Percentiles rank a stretch among this genome's conserved stretches.
These are phyloP conservation scores for Amphiprion clarkii DNA, from an alignment of 2,797 vertebrate species.

Conservation along the genomic window DNA sequence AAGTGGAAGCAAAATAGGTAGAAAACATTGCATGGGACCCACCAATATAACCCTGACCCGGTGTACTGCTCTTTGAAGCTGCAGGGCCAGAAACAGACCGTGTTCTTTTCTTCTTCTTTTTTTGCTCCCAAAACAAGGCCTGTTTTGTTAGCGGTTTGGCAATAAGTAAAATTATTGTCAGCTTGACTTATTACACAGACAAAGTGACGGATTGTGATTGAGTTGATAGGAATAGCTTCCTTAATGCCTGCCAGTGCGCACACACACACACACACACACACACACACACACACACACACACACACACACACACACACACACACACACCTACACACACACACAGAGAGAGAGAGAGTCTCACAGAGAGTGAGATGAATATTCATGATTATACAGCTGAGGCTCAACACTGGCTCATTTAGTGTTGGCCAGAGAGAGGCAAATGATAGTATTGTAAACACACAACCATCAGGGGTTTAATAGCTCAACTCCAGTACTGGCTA, in stretches of 20 bases:
- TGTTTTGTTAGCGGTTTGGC: slow-evolving; percentile 52
- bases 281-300: slow-evolving; percentile 31
- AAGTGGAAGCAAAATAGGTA: slow-evolving; percentile 25
- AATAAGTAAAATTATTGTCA: slow-evolving; percentile 64
- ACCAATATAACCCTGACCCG: slow-evolving; percentile 29
- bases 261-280: slow-evolving; percentile 32
- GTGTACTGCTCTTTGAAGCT: slow-evolving; percentile 28
- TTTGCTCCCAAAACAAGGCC: slow-evolving; percentile 45
- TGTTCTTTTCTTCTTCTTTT: background rate
- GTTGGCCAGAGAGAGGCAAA: slow-evolving; percentile 78
- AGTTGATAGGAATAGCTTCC: slow-evolving; percentile 71
- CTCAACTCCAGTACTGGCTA: slow-evolving; percentile 61
- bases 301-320: slow-evolving; percentile 37
- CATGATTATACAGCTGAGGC: slow-evolving; percentile 81
- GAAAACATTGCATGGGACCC: slow-evolving; percentile 12
- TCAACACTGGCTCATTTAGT: slow-evolving; percentile 81
- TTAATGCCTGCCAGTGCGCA: slow-evolving; percentile 65
- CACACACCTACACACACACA: slow-evolving; percentile 33
- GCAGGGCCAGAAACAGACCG: slow-evolving; percentile 10
- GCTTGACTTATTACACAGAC: slow-evolving; percentile 69
- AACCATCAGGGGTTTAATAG: slow-evolving; percentile 76
- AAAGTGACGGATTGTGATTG: slow-evolving; percentile 72
- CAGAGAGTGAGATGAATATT: slow-evolving; percentile 76
- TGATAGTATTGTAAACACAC: slow-evolving; percentile 80
- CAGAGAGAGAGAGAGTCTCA: slow-evolving; percentile 57